Percentiles rank a stretch among this genome's conserved stretches.
Evolutionary conservation across 1,140 invertebrate genomes (phyloP).

Genomic region (Drosophila mauritiana): DNA sequence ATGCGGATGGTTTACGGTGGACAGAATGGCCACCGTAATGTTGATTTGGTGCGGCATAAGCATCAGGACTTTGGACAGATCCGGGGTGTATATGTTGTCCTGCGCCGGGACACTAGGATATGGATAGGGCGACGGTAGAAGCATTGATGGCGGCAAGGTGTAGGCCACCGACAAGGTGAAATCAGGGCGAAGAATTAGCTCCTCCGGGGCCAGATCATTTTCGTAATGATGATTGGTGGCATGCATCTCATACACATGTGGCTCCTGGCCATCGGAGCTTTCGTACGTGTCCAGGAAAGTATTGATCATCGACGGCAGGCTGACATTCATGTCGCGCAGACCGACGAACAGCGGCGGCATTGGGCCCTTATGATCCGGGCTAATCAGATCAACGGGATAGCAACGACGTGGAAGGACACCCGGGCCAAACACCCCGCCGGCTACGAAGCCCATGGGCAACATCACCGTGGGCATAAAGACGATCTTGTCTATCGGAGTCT

Average conservation of each 20-base stretch:
- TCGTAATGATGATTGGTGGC: too few relatives aligned
- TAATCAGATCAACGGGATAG: slow-evolving; percentile 36
- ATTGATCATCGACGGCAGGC: neutral
- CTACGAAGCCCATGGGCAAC: slow-evolving; percentile 26
- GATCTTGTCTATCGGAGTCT: slow-evolving; percentile 25
- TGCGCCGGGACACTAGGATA: neutral
- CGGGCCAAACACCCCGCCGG: slow-evolving; percentile 23
- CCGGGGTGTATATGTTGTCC: slow-evolving; percentile 33
- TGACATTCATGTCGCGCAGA: neutral
- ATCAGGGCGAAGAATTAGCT: neutral
- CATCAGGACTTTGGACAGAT: slow-evolving; percentile 10
- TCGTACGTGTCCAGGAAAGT: neutral
- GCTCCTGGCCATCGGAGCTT: too few relatives aligned
- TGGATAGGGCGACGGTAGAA: neutral
- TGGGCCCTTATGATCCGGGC: slow-evolving; percentile 1
- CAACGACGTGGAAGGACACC: slow-evolving; percentile 24
- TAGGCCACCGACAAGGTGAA: neutral
- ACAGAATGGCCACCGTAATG: slow-evolving; percentile 13
- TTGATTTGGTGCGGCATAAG: neutral
- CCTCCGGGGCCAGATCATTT: too few relatives aligned
- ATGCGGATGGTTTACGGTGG: slow-evolving; percentile 41
- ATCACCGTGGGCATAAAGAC: slow-evolving; percentile 28
- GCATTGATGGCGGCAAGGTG: neutral
- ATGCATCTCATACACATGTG: too few relatives aligned
- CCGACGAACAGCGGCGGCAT: slow-evolving; percentile 53